Evolutionary conservation across 2,113 vertebrate genomes (phyloP), one percentile per base, ranked within the genome.

Genomic region (Nematolebias whitei): DNA sequence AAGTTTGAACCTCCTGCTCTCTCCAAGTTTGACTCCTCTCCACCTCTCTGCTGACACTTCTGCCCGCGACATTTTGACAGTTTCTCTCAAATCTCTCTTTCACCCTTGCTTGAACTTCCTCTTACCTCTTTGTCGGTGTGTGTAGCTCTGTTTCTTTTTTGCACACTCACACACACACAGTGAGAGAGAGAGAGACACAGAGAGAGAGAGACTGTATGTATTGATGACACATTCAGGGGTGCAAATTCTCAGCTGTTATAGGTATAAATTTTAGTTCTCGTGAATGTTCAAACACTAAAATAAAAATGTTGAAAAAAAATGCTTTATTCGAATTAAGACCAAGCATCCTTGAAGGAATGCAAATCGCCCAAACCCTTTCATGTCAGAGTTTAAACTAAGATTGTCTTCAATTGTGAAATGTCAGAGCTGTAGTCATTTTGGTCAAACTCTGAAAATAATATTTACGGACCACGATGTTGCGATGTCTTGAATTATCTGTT

Each of bases 51-150:
- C 77, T 77, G 81, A 87, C 89, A 83, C 85, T 85, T 88, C 55
- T 71, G 85, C 82, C 87, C 49, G 55, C 18, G 71, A 89, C 89
- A 88, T 89, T 89, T 86, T 80, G 72, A 77, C 77, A 76, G 78
- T 84, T 81, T 68, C 82, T 71, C 68, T 80, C 32, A 83, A 84
- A 85, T 82, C 85, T 82, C 82, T 55, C 2, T 12, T 14, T 77
- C 62, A 7, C 60, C 60, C 63, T 47, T 19, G 29, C 59, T 74
- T 83, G 74, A 78, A 80, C 76, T 50, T 49, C 54, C 38, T 71
- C 70, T 63, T 78, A 64, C 65, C 59, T 67, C 56, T 68, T 49
- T 38, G 13, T 58, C 13, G 20, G 2, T 48, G 2, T 9, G 38
- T 22, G 19, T 38, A 1, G 50, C 8, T 38, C 9, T 32, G 16